Base-by-base conservation (phyloP, 2,113 vertebrate genomes). In the cat (Felis catus) region DNA sequence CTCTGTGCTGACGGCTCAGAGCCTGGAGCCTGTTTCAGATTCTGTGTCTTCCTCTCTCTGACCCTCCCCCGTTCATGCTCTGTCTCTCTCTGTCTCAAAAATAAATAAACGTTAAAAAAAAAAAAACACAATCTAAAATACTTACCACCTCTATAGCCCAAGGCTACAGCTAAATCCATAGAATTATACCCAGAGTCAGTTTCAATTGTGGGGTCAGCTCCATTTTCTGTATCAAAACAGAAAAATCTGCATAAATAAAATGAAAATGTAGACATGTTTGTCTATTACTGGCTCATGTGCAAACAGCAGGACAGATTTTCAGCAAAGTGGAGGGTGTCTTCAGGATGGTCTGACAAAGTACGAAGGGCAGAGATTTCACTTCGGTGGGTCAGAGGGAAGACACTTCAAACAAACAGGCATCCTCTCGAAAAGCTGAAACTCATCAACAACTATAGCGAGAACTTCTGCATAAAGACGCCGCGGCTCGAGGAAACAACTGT, bases 121-220 rank as follows among this genome's bases (percentile, higher is more conserved):
- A 45, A 41, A 82, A 94, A 83, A 27, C 33, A 23, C 63, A 97
- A 83, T 78, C 2, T 86, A 83, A 83, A 95, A 55, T 93, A 98
- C 99, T 97, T 98, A 99, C 99, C 99, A 97, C 99, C 99, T 89
- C 99, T 98, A 97, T 99, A 99, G 68, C 99, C 99, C 98, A 99
- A 99, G 16, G 99, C 99, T 92, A 99, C 99, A 89, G 99, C 99
- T 98, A 99, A 99, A 98, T 99, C 99, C 99, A 99, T 99, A 63
- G 99, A 99, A 98, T 99, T 99, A 98, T 99, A 99, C 63, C 99
- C 99, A 94, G 99, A 99, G 81, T 99, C 99, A 0, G 99, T 99
- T 99, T 99, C 99, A 0, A 99, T 98, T 90, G 99, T 99, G 81
- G 99, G 99, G 98, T 99, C 99, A 86, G 99, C 99, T 94, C 99